These are phyloP conservation scores for Mus minutoides DNA, from an alignment of 2,797 vertebrate species.

Conservation along the genomic window DNA sequence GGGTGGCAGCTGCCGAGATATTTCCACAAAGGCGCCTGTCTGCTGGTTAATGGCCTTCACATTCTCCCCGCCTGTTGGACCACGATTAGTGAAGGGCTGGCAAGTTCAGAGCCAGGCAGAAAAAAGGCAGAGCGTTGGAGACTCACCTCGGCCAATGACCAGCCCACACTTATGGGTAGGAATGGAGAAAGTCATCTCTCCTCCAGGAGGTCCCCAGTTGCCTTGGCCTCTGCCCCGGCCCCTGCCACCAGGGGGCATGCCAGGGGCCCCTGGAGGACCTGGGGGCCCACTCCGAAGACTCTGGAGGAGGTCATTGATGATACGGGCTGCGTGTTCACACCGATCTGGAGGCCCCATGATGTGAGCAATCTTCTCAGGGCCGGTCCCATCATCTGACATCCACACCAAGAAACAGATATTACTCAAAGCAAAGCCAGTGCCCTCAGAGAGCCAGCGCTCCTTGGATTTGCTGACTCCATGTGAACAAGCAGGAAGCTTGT, in stretches of 20 bases:
- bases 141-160: constrained; percentile 93
- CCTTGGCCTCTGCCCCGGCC: constrained; percentile 90
- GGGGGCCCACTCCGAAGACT: constrained; percentile 94
- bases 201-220: constrained; percentile 93
- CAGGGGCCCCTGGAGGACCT: constrained; percentile 90
- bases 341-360: constrained; percentile 97
- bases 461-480: background rate
- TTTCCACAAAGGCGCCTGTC: constrained; percentile 96
- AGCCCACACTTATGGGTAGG: constrained; percentile 96
- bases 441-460: background rate
- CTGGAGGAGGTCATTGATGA: constrained; percentile 96
- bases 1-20: constrained; percentile 94
- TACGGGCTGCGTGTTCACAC: constrained; percentile 95
- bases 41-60: constrained; percentile 98
- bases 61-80: constrained; percentile 91
- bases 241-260: constrained; percentile 92
- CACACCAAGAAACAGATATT: background rate
- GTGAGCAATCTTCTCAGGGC: constrained; percentile 96
- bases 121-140: accelerated
- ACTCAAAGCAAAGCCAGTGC: background rate
- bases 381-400: constrained; percentile 92
- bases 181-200: constrained; percentile 96
- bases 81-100: background rate
- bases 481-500: background rate
- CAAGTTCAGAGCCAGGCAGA: accelerated